These are phyloP conservation scores for Neocrepidodera transversa DNA, from an alignment of 2,888 invertebrate species.

Conservation along the genomic window DNA sequence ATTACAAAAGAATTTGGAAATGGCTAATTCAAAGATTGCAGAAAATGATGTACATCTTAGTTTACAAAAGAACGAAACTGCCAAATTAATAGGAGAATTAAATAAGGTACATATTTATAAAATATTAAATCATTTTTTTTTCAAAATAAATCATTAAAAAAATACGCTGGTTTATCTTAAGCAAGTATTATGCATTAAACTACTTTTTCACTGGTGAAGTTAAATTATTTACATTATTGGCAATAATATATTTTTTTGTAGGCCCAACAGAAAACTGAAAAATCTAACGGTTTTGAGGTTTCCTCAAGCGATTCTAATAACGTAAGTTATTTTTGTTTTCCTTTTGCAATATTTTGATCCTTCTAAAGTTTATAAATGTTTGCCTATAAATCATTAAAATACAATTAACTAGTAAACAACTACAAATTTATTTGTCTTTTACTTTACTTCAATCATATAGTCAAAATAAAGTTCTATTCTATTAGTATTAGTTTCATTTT, in stretches of 20 bases:
- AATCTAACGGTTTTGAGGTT: not conserved
- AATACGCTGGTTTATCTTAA: too few relatives aligned
- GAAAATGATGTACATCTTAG: conserved; percentile 37
- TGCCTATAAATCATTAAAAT: not conserved
- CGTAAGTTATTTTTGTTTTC: conserved; percentile 5
- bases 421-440: too few relatives aligned
- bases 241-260: too few relatives aligned
- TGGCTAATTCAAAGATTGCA: not conserved
- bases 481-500: too few relatives aligned
- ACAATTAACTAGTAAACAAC: too few relatives aligned
- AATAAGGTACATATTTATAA: conserved; percentile 45
- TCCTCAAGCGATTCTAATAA: not conserved
- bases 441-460: too few relatives aligned
- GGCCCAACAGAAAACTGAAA: not conserved
- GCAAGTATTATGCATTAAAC: too few relatives aligned
- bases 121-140: too few relatives aligned
- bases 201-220: not conserved
- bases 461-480: too few relatives aligned
- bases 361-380: not conserved
- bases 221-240: not conserved
- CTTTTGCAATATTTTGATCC: too few relatives aligned
- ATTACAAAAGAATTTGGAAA: conserved; percentile 20
- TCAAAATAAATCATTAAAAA: too few relatives aligned
- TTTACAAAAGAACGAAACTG: conserved; percentile 42
- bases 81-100: conserved; percentile 42